Base-by-base conservation (phyloP, 2,797 vertebrate species). In the Varecia variegata region DNA sequence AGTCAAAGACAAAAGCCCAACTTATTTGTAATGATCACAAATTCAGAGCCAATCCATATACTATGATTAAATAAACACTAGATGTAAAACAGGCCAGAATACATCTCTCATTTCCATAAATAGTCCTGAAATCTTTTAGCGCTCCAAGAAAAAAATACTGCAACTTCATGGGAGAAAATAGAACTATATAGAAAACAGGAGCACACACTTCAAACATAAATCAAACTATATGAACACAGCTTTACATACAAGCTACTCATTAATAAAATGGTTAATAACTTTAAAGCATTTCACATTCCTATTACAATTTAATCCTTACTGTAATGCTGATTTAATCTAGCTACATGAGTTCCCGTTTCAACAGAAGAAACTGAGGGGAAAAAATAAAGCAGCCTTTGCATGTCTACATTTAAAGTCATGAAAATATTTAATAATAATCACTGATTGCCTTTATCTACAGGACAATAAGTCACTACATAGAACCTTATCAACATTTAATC, bases 21-120 rank as follows among this genome's bases (percentile, higher is more conserved):
- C 97, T 98, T 97, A 98, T 98, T 98, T 97, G 96, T 98, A 98
- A 98, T 98, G 96, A 98, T 96, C 97, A 93, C 95, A 98, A 98
- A 98, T 98, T 76, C 95, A 97, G 21, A 95, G 95, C 71, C 98
- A 97, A 93, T 96, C 96, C 94, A 98, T 96, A 98, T 97, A 96
- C 95, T 97, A 98, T 84, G 82, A 93, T 90, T 88, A 82, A 25
- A 88, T 83, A 83, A 30, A 97, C 90, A 96, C 13, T 93, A 97
- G 97, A 97, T 97, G 96, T 93, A 98, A 98, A 97, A 97, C 83
- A 97, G 50, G 96, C 96, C 97, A 98, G 98, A 97, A 60, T 96
- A 93, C 84, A 50, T 98, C 97, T 98, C 97, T 94, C 47, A 50
- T 96, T 96, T 97, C 96, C 97, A 95, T 98, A 94, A 30, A 2